These are phyloP conservation scores for Colossoma macropomum DNA, from an alignment of 2,113 vertebrate genomes.

Conservation along the genomic window DNA sequence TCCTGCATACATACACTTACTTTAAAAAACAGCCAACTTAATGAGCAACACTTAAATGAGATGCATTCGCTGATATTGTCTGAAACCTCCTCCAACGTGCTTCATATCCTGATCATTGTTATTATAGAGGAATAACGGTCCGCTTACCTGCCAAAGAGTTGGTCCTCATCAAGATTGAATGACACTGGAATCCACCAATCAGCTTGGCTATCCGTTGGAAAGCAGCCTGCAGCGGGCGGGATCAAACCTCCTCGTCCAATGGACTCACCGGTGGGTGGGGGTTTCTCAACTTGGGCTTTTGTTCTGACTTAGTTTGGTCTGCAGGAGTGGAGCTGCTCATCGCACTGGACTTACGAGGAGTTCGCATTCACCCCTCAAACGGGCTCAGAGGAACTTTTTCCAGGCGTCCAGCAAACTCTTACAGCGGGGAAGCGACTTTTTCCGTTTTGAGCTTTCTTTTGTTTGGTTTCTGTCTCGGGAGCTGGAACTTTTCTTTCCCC, in stretches of 20 bases:
- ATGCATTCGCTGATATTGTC: no score
- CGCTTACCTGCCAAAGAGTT: constrained; percentile 30
- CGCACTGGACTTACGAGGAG: constrained; percentile 54
- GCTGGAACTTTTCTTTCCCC: not conserved
- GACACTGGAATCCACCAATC: constrained; percentile 55
- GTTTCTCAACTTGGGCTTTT: constrained; percentile 73
- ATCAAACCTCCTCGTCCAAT: constrained; percentile 66
- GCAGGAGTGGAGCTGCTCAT: constrained; percentile 72
- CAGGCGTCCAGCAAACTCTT: not conserved
- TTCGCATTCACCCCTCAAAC: constrained; percentile 8
- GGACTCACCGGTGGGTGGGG: constrained; percentile 71
- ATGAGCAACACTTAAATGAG: no score
- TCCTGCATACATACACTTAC: no score
- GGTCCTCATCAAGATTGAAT: constrained; percentile 49
- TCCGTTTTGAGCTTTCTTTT: constrained; percentile 3
- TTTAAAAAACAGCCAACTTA: no score
- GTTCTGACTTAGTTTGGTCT: constrained; percentile 73
- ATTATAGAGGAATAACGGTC: constrained; percentile 47
- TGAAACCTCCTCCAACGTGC: no score
- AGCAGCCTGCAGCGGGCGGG: constrained; percentile 58
- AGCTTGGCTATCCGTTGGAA: constrained; percentile 17
- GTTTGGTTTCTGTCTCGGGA: not conserved
- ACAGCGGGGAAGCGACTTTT: not conserved
- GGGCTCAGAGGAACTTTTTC: constrained; percentile 3
- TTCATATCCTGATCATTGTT: constrained; percentile 54